Evolutionary conservation across 2,113 vertebrate genomes (phyloP), one percentile per base, ranked within the genome.

Genomic region (Arenaria interpres): DNA sequence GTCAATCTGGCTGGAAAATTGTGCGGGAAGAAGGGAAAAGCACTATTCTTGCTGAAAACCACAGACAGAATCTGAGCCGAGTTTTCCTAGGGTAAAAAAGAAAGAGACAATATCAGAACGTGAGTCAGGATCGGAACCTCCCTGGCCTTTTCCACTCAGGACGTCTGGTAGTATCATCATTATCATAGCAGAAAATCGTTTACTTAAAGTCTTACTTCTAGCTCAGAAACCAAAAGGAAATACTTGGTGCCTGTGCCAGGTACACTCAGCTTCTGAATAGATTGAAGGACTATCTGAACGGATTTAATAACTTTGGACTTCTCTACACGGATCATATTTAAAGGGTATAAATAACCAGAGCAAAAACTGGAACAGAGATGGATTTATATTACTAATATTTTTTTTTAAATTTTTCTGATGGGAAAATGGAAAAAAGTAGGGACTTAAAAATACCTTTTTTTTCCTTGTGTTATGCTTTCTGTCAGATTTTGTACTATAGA

Each of bases 391-490:
- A 88, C 62, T 83, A 83, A 92, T 78, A 89, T 78, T 95, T 94
- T 59, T 14, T 48, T 27, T 0, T 5, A 79, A 69, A 33, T 18
- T 91, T 93, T 97, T 96, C 97, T 97, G 92, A 96, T 98, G 94
- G 91, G 96, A 98, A 98, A 97, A 96, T 85, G 81, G 90, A 94
- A 91, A 95, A 85, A 83, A 93, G 82, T 86, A 91, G 64, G 76
- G 92, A 93, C 95, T 97, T 96, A 93, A 96, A 97, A 97, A 96
- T 98, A 97, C 86, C 83, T 96, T 94, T 95, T 91, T 90, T 91
- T 64, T 81, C 63, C 73, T 75, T 80, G 74, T 97, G 94, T 95
- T 97, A 96, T 97, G 90, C 82, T 98, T 98, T 97, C 96, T 97
- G 95, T 97, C 95, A 97, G 94, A 86, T 93, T 97, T 77, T 94